Conservation (phyloP, 2,888 invertebrate genomes). For the Diaperis boleti region DNA sequence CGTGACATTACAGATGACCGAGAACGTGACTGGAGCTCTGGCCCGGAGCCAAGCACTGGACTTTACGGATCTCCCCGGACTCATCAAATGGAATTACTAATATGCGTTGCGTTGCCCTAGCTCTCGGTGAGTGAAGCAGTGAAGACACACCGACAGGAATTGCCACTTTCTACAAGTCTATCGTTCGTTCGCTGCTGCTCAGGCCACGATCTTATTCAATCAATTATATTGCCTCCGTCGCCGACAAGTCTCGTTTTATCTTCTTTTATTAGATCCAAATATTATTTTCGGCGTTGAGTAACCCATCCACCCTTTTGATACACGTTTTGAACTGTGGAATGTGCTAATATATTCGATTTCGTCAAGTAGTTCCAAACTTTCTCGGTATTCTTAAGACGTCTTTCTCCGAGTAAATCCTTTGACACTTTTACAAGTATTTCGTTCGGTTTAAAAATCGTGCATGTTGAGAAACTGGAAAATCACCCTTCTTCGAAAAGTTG, state of each 20-base stretch:
- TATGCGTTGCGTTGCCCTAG: constrained; percentile 46
- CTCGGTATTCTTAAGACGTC: constrained; percentile 4
- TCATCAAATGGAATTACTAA: constrained; percentile 49
- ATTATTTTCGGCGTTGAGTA: constrained; percentile 23
- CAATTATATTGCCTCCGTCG: constrained; percentile 33
- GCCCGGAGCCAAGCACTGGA: constrained; percentile 52
- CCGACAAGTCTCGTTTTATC: constrained; percentile 26
- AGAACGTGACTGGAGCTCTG: constrained; percentile 56
- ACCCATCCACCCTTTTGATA: constrained; percentile 11
- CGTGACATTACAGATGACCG: constrained; percentile 59
- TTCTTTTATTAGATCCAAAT: constrained; percentile 19
- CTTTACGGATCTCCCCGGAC: constrained; percentile 49
- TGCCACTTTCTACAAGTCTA: constrained; percentile 41
- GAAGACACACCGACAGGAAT: constrained; percentile 32
- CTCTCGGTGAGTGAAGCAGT: constrained; percentile 18
- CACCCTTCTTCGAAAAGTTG: too few relatives aligned
- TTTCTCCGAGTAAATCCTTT: background rate
- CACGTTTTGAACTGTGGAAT: background rate
- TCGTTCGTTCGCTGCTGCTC: constrained; percentile 31
- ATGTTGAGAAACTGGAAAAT: too few relatives aligned
- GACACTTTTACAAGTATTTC: too few relatives aligned
- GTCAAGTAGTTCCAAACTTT: constrained; percentile 15
- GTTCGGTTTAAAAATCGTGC: too few relatives aligned
- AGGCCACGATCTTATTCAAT: constrained; percentile 39
- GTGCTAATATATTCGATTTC: constrained; percentile 23